phyloP scores from a whole-genome alignment of 2,113 vertebrate species.

The Pterocles gutturalis region DNA sequence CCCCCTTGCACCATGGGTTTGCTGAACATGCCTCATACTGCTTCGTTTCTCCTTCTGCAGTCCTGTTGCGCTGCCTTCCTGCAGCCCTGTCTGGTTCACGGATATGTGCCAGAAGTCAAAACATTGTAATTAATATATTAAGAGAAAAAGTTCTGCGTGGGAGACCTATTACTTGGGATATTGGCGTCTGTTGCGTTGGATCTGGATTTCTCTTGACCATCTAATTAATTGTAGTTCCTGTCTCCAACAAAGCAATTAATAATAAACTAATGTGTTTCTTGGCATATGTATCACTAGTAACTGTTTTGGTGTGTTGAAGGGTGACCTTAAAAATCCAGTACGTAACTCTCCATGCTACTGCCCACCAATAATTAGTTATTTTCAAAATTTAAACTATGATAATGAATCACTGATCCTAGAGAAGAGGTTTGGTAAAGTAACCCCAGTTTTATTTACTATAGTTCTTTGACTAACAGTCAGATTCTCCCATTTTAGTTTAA shows the following conservation, averaged over 20 bases:
- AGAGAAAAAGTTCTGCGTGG: not conserved
- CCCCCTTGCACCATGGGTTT: not conserved
- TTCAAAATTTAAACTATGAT: not conserved
- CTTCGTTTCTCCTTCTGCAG: rapidly evolving
- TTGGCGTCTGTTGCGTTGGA: not conserved
- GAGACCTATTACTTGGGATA: not conserved
- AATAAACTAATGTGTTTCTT: not conserved
- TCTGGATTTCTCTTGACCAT: not conserved
- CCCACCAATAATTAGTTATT: not conserved
- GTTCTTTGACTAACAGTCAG: not conserved
- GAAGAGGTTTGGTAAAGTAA: not conserved
- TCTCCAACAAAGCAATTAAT: not conserved
- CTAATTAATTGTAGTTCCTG: not conserved
- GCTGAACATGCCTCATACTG: not conserved
- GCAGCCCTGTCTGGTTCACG: not conserved
- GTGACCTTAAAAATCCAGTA: not conserved
- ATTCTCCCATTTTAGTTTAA: not conserved
- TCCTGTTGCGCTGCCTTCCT: rapidly evolving
- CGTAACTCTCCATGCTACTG: not conserved
- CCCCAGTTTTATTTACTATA: not conserved
- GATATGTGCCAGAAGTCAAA: not conserved
- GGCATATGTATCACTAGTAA: not conserved
- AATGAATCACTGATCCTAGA: not conserved
- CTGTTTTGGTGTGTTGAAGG: not conserved
- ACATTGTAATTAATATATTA: not conserved